Evolutionary conservation across 2,113 vertebrate species (phyloP).

Genomic region (Heloderma charlesbogerti): DNA sequence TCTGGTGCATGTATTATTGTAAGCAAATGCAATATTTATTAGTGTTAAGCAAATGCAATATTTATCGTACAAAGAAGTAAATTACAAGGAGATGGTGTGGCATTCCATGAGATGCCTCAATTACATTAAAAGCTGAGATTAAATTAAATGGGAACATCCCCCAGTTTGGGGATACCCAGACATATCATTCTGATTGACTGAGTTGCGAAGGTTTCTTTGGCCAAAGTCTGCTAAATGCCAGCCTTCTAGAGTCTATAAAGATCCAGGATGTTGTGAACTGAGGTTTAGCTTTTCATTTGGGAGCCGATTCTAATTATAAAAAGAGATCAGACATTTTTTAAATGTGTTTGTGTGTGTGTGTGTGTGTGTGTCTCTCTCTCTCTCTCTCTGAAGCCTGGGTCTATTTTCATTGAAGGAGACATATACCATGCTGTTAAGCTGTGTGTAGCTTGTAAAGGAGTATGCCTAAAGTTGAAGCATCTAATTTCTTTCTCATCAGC

Average conservation of each 20-base stretch:
- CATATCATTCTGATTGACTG: background rate
- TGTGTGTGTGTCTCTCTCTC: too few relatives aligned
- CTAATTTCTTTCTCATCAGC: background rate
- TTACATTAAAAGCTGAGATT: constrained; percentile 33
- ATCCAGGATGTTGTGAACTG: background rate
- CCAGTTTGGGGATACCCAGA: background rate
- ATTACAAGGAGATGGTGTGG: background rate
- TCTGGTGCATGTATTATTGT: constrained; percentile 39
- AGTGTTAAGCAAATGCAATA: constrained; percentile 23
- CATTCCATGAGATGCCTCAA: background rate
- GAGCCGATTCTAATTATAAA: background rate
- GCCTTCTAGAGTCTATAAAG: background rate
- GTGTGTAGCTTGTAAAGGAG: background rate
- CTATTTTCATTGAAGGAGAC: background rate
- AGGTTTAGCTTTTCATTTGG: background rate
- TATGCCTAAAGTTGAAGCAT: background rate
- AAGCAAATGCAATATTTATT: constrained; percentile 37
- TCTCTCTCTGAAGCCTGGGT: background rate
- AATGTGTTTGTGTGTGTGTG: too few relatives aligned
- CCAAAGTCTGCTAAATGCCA: background rate
- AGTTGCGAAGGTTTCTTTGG: background rate
- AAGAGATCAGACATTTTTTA: background rate
- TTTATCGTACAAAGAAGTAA: constrained; percentile 14
- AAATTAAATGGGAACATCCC: constrained; percentile 12
- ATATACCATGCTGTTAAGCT: background rate